phyloP scores from a whole-genome alignment of 2,113 vertebrate genomes.

The Nanger granti region DNA sequence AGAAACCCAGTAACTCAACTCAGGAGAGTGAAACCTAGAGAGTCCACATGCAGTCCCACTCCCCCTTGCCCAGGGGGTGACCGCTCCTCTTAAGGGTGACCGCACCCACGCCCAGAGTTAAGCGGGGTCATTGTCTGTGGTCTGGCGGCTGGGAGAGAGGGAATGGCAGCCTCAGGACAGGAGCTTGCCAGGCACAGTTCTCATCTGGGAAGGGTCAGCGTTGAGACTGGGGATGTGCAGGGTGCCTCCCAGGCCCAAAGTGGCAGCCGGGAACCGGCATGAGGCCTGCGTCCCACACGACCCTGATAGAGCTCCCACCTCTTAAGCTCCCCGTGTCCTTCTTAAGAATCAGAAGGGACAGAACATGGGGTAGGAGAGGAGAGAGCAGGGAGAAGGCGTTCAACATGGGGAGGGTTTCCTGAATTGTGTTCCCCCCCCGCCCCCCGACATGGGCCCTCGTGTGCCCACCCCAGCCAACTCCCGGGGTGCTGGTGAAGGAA shows the following conservation, averaged over 20 bases:
- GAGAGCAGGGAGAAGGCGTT: background rate
- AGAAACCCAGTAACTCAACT: background rate
- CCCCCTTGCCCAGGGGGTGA: no score
- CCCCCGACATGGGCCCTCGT: background rate
- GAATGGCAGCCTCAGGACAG: background rate
- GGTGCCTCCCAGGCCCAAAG: background rate
- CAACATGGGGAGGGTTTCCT: background rate
- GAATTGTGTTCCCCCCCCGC: accelerated
- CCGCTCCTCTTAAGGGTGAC: background rate
- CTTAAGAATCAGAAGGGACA: background rate
- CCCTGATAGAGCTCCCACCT: background rate
- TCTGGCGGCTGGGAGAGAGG: background rate
- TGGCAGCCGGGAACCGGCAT: background rate
- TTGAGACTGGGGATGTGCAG: background rate
- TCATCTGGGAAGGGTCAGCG: background rate
- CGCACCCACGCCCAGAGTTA: background rate
- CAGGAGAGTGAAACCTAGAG: background rate
- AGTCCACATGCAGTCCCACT: accelerated
- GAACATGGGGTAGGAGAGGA: background rate
- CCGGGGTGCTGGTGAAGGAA: no score
- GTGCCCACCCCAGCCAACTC: background rate
- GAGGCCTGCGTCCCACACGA: background rate
- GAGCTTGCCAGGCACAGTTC: background rate
- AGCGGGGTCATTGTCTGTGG: background rate
- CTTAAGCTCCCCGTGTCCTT: background rate